These are phyloP conservation scores for Epicauta chinensis DNA, from an alignment of 1,140 invertebrate species.

Conservation along the genomic window DNA sequence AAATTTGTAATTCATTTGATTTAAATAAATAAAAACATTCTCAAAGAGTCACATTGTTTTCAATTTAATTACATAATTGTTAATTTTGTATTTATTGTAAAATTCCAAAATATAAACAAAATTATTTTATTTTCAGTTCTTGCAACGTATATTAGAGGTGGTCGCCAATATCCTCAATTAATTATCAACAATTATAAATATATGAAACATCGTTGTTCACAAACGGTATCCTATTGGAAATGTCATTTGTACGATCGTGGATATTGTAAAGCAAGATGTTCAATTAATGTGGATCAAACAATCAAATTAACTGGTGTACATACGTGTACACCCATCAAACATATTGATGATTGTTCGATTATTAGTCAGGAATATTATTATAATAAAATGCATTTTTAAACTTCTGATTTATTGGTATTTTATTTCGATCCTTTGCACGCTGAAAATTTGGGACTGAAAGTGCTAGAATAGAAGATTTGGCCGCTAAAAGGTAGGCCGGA, in stretches of 20 bases:
- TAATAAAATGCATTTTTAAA: not conserved
- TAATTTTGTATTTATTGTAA: too few species aligned
- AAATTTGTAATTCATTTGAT: too few species aligned
- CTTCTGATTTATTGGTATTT: too few species aligned
- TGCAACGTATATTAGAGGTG: constrained; percentile 29
- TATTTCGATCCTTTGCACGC: too few species aligned
- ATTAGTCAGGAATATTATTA: constrained; percentile 4
- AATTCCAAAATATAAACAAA: not conserved
- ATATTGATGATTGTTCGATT: not conserved
- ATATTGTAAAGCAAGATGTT: constrained; percentile 30
- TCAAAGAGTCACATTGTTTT: too few species aligned
- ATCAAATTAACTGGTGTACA: constrained; percentile 28
- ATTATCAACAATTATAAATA: constrained; percentile 30
- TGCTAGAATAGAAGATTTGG: too few species aligned
- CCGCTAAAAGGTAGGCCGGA: too few species aligned
- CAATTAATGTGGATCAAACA: constrained; percentile 27
- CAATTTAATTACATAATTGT: too few species aligned
- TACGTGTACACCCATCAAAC: constrained; percentile 10
- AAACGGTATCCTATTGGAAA: constrained; percentile 35
- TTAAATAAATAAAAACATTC: too few species aligned
- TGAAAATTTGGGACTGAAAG: too few species aligned
- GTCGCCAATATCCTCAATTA: constrained; percentile 22
- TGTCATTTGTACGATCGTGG: constrained; percentile 33
- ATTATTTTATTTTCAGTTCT: constrained; percentile 24
- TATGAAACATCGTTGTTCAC: constrained; percentile 32